Percentiles rank a stretch among this genome's conserved stretches.
These are phyloP conservation scores for Ataeniobius toweri DNA, from an alignment of 2,797 vertebrate species.

Conservation along the genomic window DNA sequence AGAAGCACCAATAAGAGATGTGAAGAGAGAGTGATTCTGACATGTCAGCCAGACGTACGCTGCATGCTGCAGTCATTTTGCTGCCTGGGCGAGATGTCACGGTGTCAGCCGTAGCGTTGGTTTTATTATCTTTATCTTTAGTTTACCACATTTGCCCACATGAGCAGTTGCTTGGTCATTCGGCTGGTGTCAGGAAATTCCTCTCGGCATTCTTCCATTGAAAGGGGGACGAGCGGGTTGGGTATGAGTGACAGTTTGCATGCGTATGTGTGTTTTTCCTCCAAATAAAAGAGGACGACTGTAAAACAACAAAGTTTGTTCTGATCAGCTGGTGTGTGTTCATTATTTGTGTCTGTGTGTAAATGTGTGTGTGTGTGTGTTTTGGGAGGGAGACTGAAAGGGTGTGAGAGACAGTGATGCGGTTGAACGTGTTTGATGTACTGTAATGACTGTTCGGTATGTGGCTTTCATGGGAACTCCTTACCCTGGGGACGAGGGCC, in stretches of 20 bases:
- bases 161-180: slow-evolving; percentile 54
- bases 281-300: slow-evolving; percentile 38
- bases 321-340: slow-evolving; percentile 39
- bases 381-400: slow-evolving; percentile 36
- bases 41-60: slow-evolving; percentile 17
- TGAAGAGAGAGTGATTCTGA: slow-evolving; percentile 32
- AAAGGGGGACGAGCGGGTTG: slow-evolving; percentile 56
- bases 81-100: slow-evolving; percentile 35
- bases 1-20: neutral
- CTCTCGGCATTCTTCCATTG: slow-evolving; percentile 66
- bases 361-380: slow-evolving; percentile 8
- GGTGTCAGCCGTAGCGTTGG: slow-evolving; percentile 21
- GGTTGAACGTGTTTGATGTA: slow-evolving; percentile 73
- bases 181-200: slow-evolving; percentile 73
- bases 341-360: slow-evolving; percentile 41
- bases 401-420: slow-evolving; percentile 64
- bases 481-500: slow-evolving; percentile 71
- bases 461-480: slow-evolving; percentile 81
- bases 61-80: slow-evolving; percentile 16
- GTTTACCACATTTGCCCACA: slow-evolving; percentile 46
- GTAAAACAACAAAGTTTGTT: slow-evolving; percentile 51
- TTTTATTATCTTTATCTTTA: slow-evolving; percentile 48
- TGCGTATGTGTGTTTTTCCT: slow-evolving; percentile 41
- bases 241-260: slow-evolving; percentile 42
- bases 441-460: slow-evolving; percentile 81